These are phyloP conservation scores for Mesorhabditis belari DNA, from an alignment of 2,888 invertebrate genomes.

Conservation along the genomic window DNA sequence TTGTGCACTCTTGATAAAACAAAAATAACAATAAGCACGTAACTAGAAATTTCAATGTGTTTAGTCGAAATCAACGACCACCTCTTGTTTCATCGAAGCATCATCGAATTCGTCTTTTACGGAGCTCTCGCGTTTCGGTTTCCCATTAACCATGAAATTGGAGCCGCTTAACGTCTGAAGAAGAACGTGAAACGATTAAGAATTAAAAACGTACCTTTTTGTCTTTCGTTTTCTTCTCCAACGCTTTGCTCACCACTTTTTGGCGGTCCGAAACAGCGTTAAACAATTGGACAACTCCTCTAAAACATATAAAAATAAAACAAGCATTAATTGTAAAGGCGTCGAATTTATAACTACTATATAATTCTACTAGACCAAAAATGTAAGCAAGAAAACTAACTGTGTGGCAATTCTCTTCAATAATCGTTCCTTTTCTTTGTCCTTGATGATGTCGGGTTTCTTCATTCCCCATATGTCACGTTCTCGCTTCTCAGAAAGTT, in stretches of 20 bases:
- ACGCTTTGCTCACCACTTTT: constrained; percentile 19
- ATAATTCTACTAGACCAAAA: background rate
- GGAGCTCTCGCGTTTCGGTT: background rate
- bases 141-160: background rate
- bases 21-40: too few relatives aligned
- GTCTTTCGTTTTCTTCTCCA: constrained; percentile 14
- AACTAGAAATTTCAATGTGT: too few relatives aligned
- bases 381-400: constrained; percentile 9
- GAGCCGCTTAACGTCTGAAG: background rate
- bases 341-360: background rate
- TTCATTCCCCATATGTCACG: constrained; percentile 10
- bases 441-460: constrained; percentile 41
- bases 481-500: background rate
- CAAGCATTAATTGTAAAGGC: background rate
- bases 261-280: constrained; percentile 49
- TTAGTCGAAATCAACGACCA: too few relatives aligned
- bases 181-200: background rate
- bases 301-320: constrained; percentile 7
- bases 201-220: background rate
- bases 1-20: too few relatives aligned
- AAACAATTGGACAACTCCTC: constrained; percentile 49
- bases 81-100: too few relatives aligned
- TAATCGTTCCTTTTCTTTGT: constrained; percentile 38
- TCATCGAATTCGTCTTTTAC: background rate
- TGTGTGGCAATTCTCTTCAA: constrained; percentile 42